These are phyloP conservation scores for Gonatopus flavifemur DNA, from an alignment of 1,140 invertebrate species.

Conservation along the genomic window DNA sequence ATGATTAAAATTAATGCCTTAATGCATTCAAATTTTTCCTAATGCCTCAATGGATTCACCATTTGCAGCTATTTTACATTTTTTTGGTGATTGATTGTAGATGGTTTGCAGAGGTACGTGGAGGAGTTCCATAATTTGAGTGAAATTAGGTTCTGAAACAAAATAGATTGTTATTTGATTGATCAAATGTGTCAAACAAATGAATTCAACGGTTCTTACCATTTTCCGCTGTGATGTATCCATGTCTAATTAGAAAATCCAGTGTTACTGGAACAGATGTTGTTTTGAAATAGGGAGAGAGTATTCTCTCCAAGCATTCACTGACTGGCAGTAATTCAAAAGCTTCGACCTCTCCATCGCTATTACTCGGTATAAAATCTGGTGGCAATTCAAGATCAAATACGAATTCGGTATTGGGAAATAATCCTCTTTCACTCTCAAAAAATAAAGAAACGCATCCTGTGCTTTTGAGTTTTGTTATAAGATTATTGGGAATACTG, in stretches of 20 bases:
- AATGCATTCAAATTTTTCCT: conserved; percentile 33
- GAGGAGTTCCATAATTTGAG: conserved; percentile 81
- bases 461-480: conserved; percentile 74
- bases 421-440: conserved; percentile 88
- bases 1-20: conserved; percentile 37
- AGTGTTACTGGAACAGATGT: conserved; percentile 87
- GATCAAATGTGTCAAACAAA: too few species aligned
- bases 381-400: conserved; percentile 88
- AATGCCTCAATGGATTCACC: conserved; percentile 47
- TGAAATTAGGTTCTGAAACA: conserved; percentile 77
- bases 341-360: conserved; percentile 89
- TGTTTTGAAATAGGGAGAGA: conserved; percentile 86
- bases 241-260: conserved; percentile 90
- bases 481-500: conserved; percentile 74
- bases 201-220: conserved; percentile 68
- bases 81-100: conserved; percentile 60
- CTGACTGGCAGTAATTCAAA: conserved; percentile 83
- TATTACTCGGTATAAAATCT: conserved; percentile 86
- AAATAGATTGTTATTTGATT: conserved; percentile 3
- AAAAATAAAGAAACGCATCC: conserved; percentile 90
- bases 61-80: conserved; percentile 53
- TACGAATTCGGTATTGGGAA: conserved; percentile 94
- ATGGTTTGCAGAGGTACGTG: conserved; percentile 81
- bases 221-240: conserved; percentile 84
- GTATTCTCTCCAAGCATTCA: conserved; percentile 77